These are phyloP conservation scores for Caenorhabditis sulstoni DNA, from an alignment of 2,888 invertebrate species.

Conservation along the genomic window DNA sequence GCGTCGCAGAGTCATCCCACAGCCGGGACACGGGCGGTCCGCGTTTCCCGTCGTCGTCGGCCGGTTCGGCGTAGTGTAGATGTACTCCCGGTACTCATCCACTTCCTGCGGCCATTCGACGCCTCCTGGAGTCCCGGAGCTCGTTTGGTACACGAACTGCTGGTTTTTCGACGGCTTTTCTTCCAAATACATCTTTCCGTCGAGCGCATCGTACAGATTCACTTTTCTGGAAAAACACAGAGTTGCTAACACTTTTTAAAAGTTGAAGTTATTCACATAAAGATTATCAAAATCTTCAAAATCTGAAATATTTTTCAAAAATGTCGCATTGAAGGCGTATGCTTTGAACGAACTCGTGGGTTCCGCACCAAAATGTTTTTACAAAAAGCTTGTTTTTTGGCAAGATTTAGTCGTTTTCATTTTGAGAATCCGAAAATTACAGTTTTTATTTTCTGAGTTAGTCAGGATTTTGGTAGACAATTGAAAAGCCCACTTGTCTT, in stretches of 20 bases:
- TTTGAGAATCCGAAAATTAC: no score
- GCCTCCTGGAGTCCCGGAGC: background rate
- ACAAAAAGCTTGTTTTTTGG: no score
- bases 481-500: slow-evolving; percentile 22
- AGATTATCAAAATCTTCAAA: no score
- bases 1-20: slow-evolving; percentile 60
- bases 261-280: background rate
- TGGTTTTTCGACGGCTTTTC: slow-evolving; percentile 20
- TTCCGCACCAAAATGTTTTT: no score
- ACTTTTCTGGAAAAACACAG: slow-evolving; percentile 22
- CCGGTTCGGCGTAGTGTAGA: background rate
- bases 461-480: background rate
- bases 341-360: no score
- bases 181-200: slow-evolving; percentile 23
- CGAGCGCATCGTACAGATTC: slow-evolving; percentile 37
- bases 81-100: slow-evolving; percentile 22
- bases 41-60: background rate
- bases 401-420: no score
- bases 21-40: slow-evolving; percentile 58
- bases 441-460: background rate
- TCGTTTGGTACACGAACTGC: slow-evolving; percentile 13
- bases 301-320: no score
- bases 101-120: background rate
- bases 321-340: no score
- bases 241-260: background rate